phyloP scores from a whole-genome alignment of 2,888 invertebrate genomes.

The Lochmaea crataegi region DNA sequence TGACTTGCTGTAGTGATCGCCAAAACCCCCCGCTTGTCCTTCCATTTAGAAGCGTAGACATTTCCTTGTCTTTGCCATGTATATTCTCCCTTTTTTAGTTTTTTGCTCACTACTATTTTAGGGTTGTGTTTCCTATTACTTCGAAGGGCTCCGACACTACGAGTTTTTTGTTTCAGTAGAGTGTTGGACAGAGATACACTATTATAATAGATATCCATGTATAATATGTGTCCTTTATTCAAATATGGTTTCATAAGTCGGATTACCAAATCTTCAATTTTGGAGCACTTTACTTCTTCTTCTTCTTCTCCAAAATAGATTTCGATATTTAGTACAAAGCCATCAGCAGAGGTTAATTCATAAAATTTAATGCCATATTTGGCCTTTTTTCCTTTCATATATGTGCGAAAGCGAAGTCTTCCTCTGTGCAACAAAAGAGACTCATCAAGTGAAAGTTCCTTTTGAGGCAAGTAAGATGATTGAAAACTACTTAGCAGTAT shows the following conservation, averaged over 20 bases:
- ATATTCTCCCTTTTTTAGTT: constrained; percentile 24
- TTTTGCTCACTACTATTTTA: constrained; percentile 3
- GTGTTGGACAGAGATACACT: constrained; percentile 28
- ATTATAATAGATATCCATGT: constrained; percentile 39
- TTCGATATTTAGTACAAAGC: constrained; percentile 36
- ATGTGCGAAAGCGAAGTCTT: constrained; percentile 30
- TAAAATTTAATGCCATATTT: no score
- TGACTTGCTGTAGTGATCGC: constrained; percentile 21
- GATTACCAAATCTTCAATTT: constrained; percentile 28
- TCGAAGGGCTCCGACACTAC: neutral
- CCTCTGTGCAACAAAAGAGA: constrained; percentile 30
- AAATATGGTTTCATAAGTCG: constrained; percentile 28
- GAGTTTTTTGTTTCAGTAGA: neutral
- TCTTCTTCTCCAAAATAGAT: constrained; percentile 22
- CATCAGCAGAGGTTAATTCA: constrained; percentile 29
- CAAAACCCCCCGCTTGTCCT: constrained; percentile 25
- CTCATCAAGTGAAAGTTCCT: constrained; percentile 21
- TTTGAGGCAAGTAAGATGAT: neutral
- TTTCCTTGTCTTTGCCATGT: constrained; percentile 14
- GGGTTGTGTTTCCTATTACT: constrained; percentile 7
- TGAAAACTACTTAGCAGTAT: constrained; percentile 7
- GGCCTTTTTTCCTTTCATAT: constrained; percentile 35
- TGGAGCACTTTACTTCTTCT: constrained; percentile 19
- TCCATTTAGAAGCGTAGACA: neutral
- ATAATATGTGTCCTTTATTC: constrained; percentile 28